Evolutionary conservation across 1,140 invertebrate species (phyloP).

Genomic region (Pissodes strobi): DNA sequence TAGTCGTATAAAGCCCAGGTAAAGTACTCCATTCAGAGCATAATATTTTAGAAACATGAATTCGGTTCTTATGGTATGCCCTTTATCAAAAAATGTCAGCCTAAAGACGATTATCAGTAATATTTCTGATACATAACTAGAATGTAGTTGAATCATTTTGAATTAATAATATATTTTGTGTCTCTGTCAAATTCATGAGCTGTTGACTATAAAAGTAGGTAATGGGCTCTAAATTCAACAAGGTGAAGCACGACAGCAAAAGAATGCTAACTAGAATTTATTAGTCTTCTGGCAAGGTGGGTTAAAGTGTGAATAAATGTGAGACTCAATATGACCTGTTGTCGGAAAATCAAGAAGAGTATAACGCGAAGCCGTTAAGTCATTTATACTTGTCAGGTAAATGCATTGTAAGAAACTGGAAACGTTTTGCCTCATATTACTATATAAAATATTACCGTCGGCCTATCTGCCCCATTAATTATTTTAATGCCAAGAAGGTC

Average conservation of each 20-base stretch:
- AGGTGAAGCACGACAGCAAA: slow-evolving; percentile 14
- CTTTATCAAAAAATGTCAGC: too few relatives aligned
- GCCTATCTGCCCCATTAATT: slow-evolving; percentile 21
- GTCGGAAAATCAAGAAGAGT: slow-evolving; percentile 22
- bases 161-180: too few relatives aligned
- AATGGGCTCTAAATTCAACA: slow-evolving; percentile 24
- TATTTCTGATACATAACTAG: too few relatives aligned
- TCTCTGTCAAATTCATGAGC: neutral
- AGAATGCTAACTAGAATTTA: slow-evolving; percentile 25
- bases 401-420: slow-evolving; percentile 22
- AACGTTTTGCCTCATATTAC: slow-evolving; percentile 16
- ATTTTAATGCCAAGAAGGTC: slow-evolving; percentile 27
- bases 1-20: too few relatives aligned
- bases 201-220: slow-evolving; percentile 2
- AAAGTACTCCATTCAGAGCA: too few relatives aligned
- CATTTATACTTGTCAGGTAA: slow-evolving; percentile 17
- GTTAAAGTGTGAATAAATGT: slow-evolving; percentile 24
- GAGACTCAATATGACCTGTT: slow-evolving; percentile 14
- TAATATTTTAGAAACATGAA: too few relatives aligned
- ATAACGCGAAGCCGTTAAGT: neutral
- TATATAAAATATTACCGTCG: slow-evolving; percentile 3
- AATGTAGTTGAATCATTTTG: too few relatives aligned
- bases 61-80: too few relatives aligned
- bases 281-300: slow-evolving; percentile 18
- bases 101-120: too few relatives aligned